Percentiles rank a stretch among this genome's conserved stretches.
Evolutionary conservation across 2,113 vertebrate genomes (phyloP).

Genomic region (Arothron firmamentum): DNA sequence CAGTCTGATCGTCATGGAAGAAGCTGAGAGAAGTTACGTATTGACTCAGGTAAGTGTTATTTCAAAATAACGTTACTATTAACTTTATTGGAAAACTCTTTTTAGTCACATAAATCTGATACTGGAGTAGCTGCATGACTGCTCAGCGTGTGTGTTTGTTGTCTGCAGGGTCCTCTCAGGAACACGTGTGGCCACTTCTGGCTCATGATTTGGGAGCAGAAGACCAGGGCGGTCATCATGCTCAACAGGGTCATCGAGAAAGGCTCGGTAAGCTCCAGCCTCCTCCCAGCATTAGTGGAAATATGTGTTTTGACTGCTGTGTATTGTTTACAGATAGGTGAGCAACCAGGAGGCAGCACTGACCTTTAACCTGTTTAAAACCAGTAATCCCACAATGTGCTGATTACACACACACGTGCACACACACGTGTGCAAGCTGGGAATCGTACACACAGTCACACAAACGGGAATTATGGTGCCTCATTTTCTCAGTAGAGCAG

Average conservation of each 20-base stretch:
- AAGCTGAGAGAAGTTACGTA: slow-evolving; percentile 92
- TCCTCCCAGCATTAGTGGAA: background rate
- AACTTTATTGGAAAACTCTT: background rate
- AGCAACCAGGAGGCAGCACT: slow-evolving; percentile 17
- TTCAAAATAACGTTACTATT: too few relatives aligned
- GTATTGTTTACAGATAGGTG: slow-evolving; percentile 15
- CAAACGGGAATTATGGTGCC: slow-evolving; percentile 26
- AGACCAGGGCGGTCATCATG: slow-evolving; percentile 95
- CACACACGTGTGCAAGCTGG: background rate
- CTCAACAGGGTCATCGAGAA: slow-evolving; percentile 96
- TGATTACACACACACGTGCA: slow-evolving; percentile 21
- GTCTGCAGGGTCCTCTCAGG: slow-evolving; percentile 87
- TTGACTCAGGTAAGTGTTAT: slow-evolving; percentile 85
- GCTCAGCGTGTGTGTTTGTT: background rate
- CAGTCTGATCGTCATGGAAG: slow-evolving; percentile 88
- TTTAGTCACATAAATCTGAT: too few relatives aligned
- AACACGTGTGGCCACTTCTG: slow-evolving; percentile 98
- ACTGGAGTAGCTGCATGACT: background rate
- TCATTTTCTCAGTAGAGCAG: slow-evolving; percentile 45
- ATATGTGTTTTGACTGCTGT: slow-evolving; percentile 22
- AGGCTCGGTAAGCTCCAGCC: slow-evolving; percentile 80
- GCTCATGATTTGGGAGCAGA: slow-evolving; percentile 98
- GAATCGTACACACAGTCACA: background rate
- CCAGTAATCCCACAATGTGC: slow-evolving; percentile 22
- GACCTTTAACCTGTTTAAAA: slow-evolving; percentile 13